phyloP scores from a whole-genome alignment of 1,140 invertebrate genomes.

The Panagrolaimus sp. region DNA sequence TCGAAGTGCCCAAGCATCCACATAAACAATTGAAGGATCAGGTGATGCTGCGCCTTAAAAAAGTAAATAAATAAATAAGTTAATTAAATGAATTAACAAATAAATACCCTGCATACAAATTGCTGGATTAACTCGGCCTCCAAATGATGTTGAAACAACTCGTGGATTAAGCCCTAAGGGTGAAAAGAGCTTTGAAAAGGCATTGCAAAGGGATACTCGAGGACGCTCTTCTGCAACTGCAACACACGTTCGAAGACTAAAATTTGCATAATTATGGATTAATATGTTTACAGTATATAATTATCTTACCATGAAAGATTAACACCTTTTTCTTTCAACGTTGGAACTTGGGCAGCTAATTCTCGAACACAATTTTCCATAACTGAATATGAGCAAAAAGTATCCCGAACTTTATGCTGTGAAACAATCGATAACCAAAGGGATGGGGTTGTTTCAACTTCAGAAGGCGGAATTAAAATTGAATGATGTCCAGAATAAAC shows the following conservation, averaged over 20 bases:
- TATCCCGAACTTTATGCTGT: slow-evolving; percentile 74
- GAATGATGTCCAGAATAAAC: slow-evolving; percentile 99
- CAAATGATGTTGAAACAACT: slow-evolving; percentile 95
- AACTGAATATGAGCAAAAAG: slow-evolving; percentile 97
- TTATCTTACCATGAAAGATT: slow-evolving; percentile 61
- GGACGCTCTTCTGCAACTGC: slow-evolving; percentile 97
- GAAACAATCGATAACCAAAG: slow-evolving; percentile 73
- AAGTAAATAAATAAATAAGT: no score
- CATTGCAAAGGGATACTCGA: slow-evolving; percentile 83
- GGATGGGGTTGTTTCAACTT: slow-evolving; percentile 92
- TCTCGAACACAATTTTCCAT: slow-evolving; percentile 96
- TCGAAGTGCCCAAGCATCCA: slow-evolving; percentile 85
- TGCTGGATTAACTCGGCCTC: slow-evolving; percentile 96
- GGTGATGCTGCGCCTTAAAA: slow-evolving; percentile 89
- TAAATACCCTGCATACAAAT: slow-evolving; percentile 95
- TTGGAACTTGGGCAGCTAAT: slow-evolving; percentile 64
- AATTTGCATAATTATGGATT: slow-evolving; percentile 62
- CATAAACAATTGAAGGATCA: slow-evolving; percentile 92
- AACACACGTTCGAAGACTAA: slow-evolving; percentile 92
- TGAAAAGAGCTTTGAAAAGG: slow-evolving; percentile 95
- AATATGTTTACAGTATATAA: slow-evolving; percentile 62
- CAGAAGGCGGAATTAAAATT: slow-evolving; percentile 91
- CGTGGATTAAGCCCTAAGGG: slow-evolving; percentile 84
- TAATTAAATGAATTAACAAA: no score
- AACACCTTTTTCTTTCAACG: slow-evolving; percentile 49